These are phyloP conservation scores for Dolichotis patagonum DNA, from an alignment of 2,113 vertebrate genomes.

Conservation along the genomic window DNA sequence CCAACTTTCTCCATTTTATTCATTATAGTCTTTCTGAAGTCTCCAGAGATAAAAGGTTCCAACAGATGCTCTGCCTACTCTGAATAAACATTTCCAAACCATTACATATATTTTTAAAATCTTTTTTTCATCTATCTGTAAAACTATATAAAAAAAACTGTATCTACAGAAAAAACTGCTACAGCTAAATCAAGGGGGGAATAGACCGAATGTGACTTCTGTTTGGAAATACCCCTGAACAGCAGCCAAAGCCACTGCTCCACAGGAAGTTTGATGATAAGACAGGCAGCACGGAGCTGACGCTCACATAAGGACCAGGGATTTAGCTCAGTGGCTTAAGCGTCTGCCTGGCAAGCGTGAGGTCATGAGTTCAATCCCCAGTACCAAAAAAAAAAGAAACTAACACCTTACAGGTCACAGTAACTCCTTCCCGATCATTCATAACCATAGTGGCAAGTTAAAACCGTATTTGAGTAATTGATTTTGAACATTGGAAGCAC, in stretches of 20 bases:
- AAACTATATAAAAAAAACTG: not conserved
- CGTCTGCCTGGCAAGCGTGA: too few species aligned
- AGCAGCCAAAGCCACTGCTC: constrained; percentile 6
- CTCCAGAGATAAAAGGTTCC: constrained; percentile 10
- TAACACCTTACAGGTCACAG: not conserved
- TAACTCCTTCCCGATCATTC: constrained; percentile 51
- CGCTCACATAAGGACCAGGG: constrained; percentile 50
- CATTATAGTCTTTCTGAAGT: constrained; percentile 59
- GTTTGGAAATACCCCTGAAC: constrained; percentile 32
- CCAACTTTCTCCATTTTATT: constrained; percentile 58
- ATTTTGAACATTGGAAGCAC: constrained; percentile 72
- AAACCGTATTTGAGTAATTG: constrained; percentile 70
- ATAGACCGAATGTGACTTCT: constrained; percentile 36
- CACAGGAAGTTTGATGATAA: constrained; percentile 55
- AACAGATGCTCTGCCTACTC: constrained; percentile 56
- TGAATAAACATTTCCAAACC: constrained; percentile 67
- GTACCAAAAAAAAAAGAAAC: too few species aligned
- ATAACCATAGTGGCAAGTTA: constrained; percentile 67
- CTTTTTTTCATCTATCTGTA: constrained; percentile 52
- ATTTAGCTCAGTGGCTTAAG: too few species aligned
- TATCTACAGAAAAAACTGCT: constrained; percentile 29
- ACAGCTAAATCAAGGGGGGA: constrained; percentile 39
- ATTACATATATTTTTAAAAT: constrained; percentile 65
- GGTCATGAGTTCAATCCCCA: too few species aligned
- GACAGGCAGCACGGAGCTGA: not conserved